phyloP scores from a whole-genome alignment of 2,888 invertebrate genomes.

The Aplocera efformata region DNA sequence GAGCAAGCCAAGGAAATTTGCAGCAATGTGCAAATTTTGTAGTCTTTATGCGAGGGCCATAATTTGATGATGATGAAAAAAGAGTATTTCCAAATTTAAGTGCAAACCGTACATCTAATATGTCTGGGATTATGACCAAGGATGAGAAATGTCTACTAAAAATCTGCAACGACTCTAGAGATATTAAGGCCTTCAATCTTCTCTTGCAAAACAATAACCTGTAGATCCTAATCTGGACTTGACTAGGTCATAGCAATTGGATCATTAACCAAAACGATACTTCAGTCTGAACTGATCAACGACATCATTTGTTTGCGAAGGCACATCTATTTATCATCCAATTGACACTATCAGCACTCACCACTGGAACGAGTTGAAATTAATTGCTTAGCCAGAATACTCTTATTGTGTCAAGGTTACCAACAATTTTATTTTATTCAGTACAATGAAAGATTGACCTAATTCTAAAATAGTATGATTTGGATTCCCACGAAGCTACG shows the following conservation, averaged over 20 bases:
- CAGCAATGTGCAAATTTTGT: constrained; percentile 17
- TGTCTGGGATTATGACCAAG: too few species aligned
- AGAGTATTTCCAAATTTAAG: constrained; percentile 5
- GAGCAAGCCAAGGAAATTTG: constrained; percentile 15
- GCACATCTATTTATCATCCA: constrained; percentile 47
- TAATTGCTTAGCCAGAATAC: constrained; percentile 69
- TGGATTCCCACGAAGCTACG: too few species aligned
- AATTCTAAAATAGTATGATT: constrained; percentile 48
- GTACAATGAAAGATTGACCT: constrained; percentile 49
- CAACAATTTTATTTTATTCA: constrained; percentile 48
- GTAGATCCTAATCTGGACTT: too few species aligned
- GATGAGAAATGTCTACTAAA: too few species aligned
- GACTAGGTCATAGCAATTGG: background rate
- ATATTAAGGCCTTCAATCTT: too few species aligned
- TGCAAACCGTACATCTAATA: too few species aligned
- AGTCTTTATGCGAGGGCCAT: constrained; percentile 9
- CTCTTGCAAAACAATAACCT: too few species aligned
- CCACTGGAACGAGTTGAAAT: constrained; percentile 54
- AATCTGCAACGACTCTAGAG: too few species aligned
- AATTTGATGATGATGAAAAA: constrained; percentile 4
- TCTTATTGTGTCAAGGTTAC: constrained; percentile 72
- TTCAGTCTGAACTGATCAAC: constrained; percentile 18
- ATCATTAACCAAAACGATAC: constrained; percentile 11
- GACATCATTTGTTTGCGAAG: constrained; percentile 23
- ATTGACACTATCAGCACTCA: constrained; percentile 44